Evolutionary conservation across 2,888 invertebrate genomes (phyloP), one percentile per base, ranked within the genome.

Genomic region (Neoitamus cyanurus): DNA sequence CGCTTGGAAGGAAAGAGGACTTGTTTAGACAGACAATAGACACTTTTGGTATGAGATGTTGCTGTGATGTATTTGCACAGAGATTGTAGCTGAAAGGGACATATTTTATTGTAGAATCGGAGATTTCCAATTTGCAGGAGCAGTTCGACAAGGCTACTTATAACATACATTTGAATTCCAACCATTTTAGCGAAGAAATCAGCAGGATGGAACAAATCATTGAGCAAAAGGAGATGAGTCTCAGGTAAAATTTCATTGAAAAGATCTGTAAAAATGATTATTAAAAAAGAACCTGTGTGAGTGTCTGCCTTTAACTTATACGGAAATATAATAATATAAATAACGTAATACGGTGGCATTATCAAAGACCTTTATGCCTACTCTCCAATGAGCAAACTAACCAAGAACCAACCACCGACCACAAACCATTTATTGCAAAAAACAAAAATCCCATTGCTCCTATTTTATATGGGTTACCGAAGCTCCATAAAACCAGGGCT

Each of bases 61-160:
- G 1, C 25, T 58, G 6, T 48, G 5, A n/a, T 20, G 25, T 20
- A 1, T 58, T 15, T n/a, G n/a, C n/a, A 42, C 37, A 68, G 1
- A n/a, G 20, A 1, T 20, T 68, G 9, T 34, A 28, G 15, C 20
- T 30, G 13, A 42, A n/a, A 11, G n/a, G n/a, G 31, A n/a, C 15
- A 34, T 15, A 2, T 15, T 42, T 20, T 11, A 13, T 58, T 25
- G 13, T 15, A 85, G 85, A 80, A 73, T 72, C 73, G 15, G 84
- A 85, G 28, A 85, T 85, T 72, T 84, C 80, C 2, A 75, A 48
- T 20, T 36, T 85, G 13, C 84, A 85, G 20, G 46, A 84, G 30
- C 83, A 85, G 30, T 13, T 85, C 9, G 48, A 58, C 2, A 69
- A 69, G n/a, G 68, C 75, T 36, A 82, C 85, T 4, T 82, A 68